phyloP scores from a whole-genome alignment of 2,113 vertebrate species.

The Dipodomys ordii region DNA sequence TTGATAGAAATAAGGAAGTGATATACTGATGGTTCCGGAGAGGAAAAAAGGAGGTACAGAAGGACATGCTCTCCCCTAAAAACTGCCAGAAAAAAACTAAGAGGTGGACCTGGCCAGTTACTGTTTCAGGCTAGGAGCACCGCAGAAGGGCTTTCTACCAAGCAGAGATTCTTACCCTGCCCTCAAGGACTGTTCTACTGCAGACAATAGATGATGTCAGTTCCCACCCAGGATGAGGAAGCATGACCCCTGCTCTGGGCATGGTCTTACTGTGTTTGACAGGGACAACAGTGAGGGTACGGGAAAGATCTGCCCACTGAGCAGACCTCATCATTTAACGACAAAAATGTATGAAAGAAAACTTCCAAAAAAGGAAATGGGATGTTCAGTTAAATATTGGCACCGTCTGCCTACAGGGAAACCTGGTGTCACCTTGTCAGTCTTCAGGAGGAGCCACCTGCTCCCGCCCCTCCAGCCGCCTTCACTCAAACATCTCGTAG shows the following conservation, averaged over 20 bases:
- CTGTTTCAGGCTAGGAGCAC: slow-evolving; percentile 11
- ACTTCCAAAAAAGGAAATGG: slow-evolving; percentile 79
- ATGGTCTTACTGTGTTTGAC: slow-evolving; percentile 61
- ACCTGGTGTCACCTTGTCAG: neutral
- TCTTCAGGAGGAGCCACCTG: neutral
- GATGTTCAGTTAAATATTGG: slow-evolving; percentile 80
- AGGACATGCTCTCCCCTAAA: slow-evolving; percentile 16
- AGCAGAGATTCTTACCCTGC: slow-evolving; percentile 55
- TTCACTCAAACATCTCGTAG: slow-evolving; percentile 98
- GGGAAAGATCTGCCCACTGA: slow-evolving; percentile 75
- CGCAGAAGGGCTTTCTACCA: neutral
- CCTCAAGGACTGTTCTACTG: slow-evolving; percentile 78
- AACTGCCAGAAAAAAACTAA: slow-evolving; percentile 4
- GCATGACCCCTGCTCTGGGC: slow-evolving; percentile 68
- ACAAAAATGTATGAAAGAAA: slow-evolving; percentile 78
- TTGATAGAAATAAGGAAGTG: slow-evolving; percentile 59
- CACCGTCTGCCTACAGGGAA: slow-evolving; percentile 78
- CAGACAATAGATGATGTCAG: slow-evolving; percentile 75
- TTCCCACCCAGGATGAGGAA: slow-evolving; percentile 59
- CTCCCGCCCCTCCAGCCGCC: neutral
- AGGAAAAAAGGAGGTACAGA: neutral
- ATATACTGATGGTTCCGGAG: slow-evolving; percentile 17
- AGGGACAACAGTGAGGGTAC: slow-evolving; percentile 67
- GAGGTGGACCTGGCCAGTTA: neutral
- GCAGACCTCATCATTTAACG: slow-evolving; percentile 78